Conservation (phyloP, 2,888 invertebrate genomes). For the Nesidiocoris tenuis region DNA sequence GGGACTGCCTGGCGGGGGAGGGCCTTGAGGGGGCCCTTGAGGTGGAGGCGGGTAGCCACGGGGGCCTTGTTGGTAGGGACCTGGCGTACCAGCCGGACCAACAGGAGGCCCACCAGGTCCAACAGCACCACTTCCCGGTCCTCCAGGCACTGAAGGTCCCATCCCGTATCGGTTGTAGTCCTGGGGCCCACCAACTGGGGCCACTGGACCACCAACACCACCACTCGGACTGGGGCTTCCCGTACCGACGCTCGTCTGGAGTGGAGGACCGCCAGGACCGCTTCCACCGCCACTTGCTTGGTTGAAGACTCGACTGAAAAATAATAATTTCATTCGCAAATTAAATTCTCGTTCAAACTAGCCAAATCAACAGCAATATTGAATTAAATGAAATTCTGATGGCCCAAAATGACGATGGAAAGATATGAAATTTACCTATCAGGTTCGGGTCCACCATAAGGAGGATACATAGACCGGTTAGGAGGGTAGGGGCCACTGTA, state of each 20-base stretch:
- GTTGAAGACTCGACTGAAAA: constrained; percentile 52
- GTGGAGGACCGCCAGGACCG: constrained; percentile 45
- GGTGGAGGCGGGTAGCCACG: constrained; percentile 43
- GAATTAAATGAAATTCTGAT: no score
- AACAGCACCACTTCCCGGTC: constrained; percentile 49
- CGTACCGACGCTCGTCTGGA: constrained; percentile 46
- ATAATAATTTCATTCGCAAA: no score
- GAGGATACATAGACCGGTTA: constrained; percentile 55
- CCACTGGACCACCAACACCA: constrained; percentile 48
- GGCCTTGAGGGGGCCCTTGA: constrained; percentile 13
- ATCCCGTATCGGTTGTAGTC: constrained; percentile 45
- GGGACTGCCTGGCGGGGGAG: constrained; percentile 36
- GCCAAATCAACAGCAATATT: no score
- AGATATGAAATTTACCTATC: constrained; percentile 51
- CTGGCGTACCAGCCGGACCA: constrained; percentile 20
- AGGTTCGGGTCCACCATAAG: constrained; percentile 52
- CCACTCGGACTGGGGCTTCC: constrained; percentile 42
- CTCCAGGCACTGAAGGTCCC: constrained; percentile 44
- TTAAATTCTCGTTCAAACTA: no score
- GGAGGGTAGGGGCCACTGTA: constrained; percentile 53
- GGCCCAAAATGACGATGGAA: no score
- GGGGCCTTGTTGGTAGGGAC: constrained; percentile 52
- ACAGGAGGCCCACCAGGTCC: constrained; percentile 50
- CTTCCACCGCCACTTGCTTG: constrained; percentile 48
- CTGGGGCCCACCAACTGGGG: constrained; percentile 45